Evolutionary conservation across 2,113 vertebrate species (phyloP).

Genomic region (Onychostoma macrolepis): DNA sequence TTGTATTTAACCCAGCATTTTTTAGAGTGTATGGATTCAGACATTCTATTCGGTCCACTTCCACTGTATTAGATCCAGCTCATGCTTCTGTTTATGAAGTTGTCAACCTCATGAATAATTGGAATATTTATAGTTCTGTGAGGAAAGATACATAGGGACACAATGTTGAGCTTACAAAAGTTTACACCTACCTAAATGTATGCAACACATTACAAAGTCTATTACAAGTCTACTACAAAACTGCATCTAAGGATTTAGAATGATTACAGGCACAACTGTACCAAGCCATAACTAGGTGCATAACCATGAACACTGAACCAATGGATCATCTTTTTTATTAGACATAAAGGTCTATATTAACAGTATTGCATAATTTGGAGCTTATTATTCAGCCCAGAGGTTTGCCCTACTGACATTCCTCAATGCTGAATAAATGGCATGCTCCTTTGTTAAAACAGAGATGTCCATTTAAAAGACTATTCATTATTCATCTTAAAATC

Average conservation of each 20-base stretch:
- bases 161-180: background rate
- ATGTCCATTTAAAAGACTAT: background rate
- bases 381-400: background rate
- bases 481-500: background rate
- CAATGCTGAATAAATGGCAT: background rate
- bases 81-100: background rate
- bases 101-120: background rate
- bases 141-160: background rate
- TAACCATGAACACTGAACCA: background rate
- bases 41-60: background rate
- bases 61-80: background rate
- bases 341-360: background rate
- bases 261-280: background rate
- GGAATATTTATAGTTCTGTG: background rate
- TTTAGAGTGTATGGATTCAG: background rate
- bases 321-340: background rate
- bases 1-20: no score
- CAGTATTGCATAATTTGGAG: background rate
- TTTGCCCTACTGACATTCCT: constrained; percentile 11
- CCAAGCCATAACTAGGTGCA: background rate
- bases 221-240: background rate
- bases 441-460: background rate
- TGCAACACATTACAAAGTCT: no score
- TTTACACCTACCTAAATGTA: background rate
- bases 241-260: background rate